Base-by-base conservation (phyloP, 2,113 vertebrate genomes). In the Alethe castanea region DNA sequence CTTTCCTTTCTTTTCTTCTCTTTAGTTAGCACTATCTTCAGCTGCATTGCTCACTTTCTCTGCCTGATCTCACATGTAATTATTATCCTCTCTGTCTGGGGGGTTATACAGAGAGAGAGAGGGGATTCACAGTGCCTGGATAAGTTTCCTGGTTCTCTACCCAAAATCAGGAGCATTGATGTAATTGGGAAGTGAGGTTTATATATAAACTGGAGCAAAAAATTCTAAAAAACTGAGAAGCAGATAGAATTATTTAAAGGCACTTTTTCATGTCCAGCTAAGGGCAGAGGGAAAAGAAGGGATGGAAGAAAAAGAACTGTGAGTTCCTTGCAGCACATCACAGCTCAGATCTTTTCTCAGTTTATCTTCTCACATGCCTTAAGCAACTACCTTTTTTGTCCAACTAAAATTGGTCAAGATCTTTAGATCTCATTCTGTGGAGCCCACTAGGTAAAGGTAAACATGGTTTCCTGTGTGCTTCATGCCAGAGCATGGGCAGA, bases 391-490 rank as follows among this genome's bases (percentile, higher is more conserved):
- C 2, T 16, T 53, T 76, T 89, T 62, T 81, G 13, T 57, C 26
- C 38, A 78, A 15, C 5, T 73, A 62, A 69, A 84, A 52, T 6
- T 33, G 4, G 12, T 73, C 29, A 71, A 81, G 47, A 50, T 47
- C 31, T 44, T 73, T 22, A 85, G 24, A 18, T 9, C 3, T 57
- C 22, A 56, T 83, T 71, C 70, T 87, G 12, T 81, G 47, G 13
- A 79, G 3, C 5, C 24, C 19, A 25, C 8, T 28, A 25, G 7
- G 26, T 42, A 76, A 82, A 90, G 17, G 4, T 61, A 24, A 20
- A 44, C 0, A 16, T 1, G 3, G 16, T 44, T 50, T 54, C 29
- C 24, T 6, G 10, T 1, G 0, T 60, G n/a, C 9, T 82, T 20
- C 53, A 28, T 38, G 14, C 16, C 40, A 59, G 2, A 59, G 20